Evolutionary conservation across 2,888 invertebrate genomes (phyloP), one percentile per base, ranked within the genome.

Genomic region (Antheraea assamensis): DNA sequence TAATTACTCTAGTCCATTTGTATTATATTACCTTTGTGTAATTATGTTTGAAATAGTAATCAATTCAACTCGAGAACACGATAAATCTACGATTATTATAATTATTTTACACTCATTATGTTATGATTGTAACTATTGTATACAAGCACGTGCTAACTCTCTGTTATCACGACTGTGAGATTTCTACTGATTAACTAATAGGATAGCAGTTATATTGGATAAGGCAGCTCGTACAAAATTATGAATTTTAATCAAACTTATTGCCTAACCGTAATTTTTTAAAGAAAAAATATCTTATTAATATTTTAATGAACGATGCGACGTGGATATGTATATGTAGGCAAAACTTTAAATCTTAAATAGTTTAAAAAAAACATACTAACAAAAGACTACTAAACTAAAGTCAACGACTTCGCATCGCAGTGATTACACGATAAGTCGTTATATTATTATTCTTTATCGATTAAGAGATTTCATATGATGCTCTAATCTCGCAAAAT

Each of bases 111-210:
- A 30, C 61, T 64, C 61, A 30, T 64, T 64, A 30, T 27, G 61
- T 64, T 64, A 64, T 64, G 61, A 64, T 64, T 64, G 30, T 64
- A 64, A 17, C 61, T 27, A 64, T 30, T 64, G 30, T 64, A 64
- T 30, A 30, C 61, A 64, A 27, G 61, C 61, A 64, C 61, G 61
- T 64, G 30, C 61, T 64, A 64, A 30, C 61, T 64, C 27, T 4
- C 17, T 64, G 27, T 30, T 64, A 64, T 64, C 61, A 64, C 61
- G 30, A 64, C 61, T 64, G 1, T 15, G 27, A 27, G 61, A 64
- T 64, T 30, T 30, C 61, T 64, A 17, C 30, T 64, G 61, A 64
- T 64, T 30, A 30, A 17, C 27, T 30, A 17, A 64, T 27, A 64
- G 17, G 30, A 64, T 64, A 64, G 30, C 17, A 64, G 61, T 64